These are phyloP conservation scores for Stramonita haemastoma DNA, from an alignment of 2,888 invertebrate genomes.

Conservation along the genomic window DNA sequence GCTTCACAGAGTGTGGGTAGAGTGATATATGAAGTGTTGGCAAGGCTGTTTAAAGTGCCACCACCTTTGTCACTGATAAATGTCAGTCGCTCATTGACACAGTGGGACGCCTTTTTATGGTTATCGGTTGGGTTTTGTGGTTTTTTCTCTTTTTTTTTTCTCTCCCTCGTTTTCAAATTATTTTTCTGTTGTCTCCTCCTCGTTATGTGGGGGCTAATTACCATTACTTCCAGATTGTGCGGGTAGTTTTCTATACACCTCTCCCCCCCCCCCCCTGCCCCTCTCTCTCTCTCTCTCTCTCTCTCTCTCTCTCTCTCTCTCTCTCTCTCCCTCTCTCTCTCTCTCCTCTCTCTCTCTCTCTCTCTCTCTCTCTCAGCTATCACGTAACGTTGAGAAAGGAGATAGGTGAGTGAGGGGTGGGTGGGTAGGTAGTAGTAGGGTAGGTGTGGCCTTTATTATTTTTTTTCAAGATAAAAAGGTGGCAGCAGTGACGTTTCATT, in stretches of 20 bases:
- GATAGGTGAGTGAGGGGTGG: background rate
- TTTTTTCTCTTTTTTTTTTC: background rate
- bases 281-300: too few species aligned
- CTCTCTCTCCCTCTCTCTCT: too few species aligned
- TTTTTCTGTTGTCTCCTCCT: background rate
- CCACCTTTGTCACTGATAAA: background rate
- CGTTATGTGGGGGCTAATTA: background rate
- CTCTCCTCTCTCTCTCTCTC: too few species aligned
- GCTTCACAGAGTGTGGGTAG: background rate
- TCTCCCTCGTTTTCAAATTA: background rate
- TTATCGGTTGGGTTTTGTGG: too few species aligned
- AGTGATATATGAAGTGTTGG: conserved; percentile 16
- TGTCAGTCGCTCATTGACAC: background rate
- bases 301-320: too few species aligned
- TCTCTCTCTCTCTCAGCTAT: too few species aligned
- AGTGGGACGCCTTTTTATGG: background rate
- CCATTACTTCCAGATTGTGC: background rate
- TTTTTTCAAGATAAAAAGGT: background rate
- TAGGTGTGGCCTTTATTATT: too few species aligned
- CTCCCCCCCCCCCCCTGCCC: too few species aligned
- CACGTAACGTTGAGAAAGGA: too few species aligned
- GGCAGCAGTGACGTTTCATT: background rate
- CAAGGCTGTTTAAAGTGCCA: background rate
- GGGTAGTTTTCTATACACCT: background rate
- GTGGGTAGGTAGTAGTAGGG: background rate